Conservation (phyloP, 2,888 invertebrate species). For the Leptinotarsa haldemani region DNA sequence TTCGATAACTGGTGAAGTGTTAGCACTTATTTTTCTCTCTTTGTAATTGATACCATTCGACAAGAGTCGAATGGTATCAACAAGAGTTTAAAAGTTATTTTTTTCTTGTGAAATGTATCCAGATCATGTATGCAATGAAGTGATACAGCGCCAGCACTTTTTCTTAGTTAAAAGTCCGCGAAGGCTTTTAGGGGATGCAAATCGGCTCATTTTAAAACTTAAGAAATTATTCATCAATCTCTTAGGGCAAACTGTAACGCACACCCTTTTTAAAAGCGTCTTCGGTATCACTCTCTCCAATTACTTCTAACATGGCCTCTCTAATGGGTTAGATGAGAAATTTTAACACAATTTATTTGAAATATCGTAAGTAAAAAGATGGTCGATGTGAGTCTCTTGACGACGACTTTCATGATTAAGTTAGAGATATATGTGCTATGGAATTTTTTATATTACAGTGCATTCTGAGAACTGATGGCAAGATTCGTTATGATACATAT, state of each 20-base stretch:
- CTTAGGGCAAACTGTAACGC: conserved; percentile 50
- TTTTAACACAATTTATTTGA: conserved; percentile 44
- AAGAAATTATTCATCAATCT: conserved; percentile 59
- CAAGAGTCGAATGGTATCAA: no score
- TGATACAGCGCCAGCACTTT: conserved; percentile 26
- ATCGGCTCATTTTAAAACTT: conserved; percentile 57
- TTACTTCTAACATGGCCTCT: conserved; percentile 43
- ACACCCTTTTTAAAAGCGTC: conserved; percentile 46
- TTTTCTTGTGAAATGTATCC: neutral
- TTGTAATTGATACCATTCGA: no score
- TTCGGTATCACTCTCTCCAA: conserved; percentile 42
- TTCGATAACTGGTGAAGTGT: no score
- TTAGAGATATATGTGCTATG: conserved; percentile 7
- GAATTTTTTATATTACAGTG: neutral
- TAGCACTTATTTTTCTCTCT: no score
- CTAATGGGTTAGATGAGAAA: conserved; percentile 44
- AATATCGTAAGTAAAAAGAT: conserved; percentile 7
- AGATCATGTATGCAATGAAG: conserved; percentile 22
- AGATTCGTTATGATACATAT: no score
- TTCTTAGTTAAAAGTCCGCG: conserved; percentile 46
- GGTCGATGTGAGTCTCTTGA: neutral
- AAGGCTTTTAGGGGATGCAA: conserved; percentile 46
- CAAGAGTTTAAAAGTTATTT: neutral
- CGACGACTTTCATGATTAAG: conserved; percentile 4
- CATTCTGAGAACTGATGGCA: neutral